These are phyloP conservation scores for Diuraphis noxia DNA, from an alignment of 1,140 invertebrate species.

Conservation along the genomic window DNA sequence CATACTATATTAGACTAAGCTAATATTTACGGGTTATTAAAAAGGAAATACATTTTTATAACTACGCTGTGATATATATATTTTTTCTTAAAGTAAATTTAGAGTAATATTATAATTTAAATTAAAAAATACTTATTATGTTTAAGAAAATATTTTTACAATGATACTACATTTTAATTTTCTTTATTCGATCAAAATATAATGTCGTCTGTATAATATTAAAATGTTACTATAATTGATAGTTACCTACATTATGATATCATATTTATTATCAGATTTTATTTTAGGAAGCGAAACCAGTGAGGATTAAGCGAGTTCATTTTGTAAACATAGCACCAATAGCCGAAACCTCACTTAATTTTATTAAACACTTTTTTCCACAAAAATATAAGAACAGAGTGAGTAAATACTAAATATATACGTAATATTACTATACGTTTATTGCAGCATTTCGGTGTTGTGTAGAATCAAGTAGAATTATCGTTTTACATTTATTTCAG, in stretches of 20 bases:
- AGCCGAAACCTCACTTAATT: constrained; percentile 38
- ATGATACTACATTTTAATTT: not conserved
- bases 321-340: constrained; percentile 28
- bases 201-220: not conserved
- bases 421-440: not conserved
- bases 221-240: not conserved
- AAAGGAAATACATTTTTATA: not conserved
- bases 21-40: too few relatives aligned
- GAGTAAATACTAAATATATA: not conserved
- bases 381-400: constrained; percentile 36
- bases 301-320: constrained; percentile 37
- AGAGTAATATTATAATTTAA: not conserved
- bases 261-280: not conserved
- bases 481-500: constrained; percentile 6
- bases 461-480: not conserved
- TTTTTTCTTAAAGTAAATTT: not conserved
- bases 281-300: constrained; percentile 45
- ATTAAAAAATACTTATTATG: not conserved
- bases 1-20: too few relatives aligned
- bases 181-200: not conserved
- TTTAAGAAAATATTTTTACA: not conserved
- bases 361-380: constrained; percentile 41
- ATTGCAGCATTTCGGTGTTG: not conserved
- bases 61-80: not conserved
- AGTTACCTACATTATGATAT: not conserved